phyloP scores from a whole-genome alignment of 2,797 vertebrate genomes.

The Hipposideros larvatus region DNA sequence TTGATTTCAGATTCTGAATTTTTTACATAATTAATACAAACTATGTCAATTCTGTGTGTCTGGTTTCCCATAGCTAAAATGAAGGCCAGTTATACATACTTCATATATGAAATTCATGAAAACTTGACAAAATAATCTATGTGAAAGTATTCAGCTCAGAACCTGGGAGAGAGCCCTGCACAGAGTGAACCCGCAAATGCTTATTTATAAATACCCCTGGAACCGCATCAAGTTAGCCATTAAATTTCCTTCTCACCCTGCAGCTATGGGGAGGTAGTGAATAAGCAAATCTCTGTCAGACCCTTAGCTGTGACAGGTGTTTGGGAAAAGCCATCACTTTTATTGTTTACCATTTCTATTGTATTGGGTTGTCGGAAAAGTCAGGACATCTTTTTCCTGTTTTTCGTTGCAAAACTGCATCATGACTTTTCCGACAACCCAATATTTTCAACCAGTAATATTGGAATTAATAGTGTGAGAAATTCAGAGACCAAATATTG shows the following conservation, averaged over 20 bases:
- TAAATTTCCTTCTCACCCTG: neutral
- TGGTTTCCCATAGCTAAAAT: neutral
- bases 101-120: neutral
- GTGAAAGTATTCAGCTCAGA: neutral
- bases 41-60: neutral
- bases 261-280: neutral
- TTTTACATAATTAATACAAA: neutral
- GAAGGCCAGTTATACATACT: neutral
- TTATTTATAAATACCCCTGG: neutral
- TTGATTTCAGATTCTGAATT: neutral
- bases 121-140: neutral
- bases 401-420: too few species aligned
- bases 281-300: neutral
- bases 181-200: neutral
- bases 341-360: slow-evolving; percentile 1
- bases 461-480: neutral
- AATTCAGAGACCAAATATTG: neutral
- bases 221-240: neutral
- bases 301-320: too few species aligned
- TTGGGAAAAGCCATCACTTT: neutral
- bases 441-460: neutral
- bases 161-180: neutral
- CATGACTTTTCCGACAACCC: too few species aligned
- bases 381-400: too few species aligned
- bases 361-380: too few species aligned